Percentiles rank a stretch among this genome's conserved stretches.
Evolutionary conservation across 2,113 vertebrate species (phyloP).

Genomic region (Pteronura brasiliensis): DNA sequence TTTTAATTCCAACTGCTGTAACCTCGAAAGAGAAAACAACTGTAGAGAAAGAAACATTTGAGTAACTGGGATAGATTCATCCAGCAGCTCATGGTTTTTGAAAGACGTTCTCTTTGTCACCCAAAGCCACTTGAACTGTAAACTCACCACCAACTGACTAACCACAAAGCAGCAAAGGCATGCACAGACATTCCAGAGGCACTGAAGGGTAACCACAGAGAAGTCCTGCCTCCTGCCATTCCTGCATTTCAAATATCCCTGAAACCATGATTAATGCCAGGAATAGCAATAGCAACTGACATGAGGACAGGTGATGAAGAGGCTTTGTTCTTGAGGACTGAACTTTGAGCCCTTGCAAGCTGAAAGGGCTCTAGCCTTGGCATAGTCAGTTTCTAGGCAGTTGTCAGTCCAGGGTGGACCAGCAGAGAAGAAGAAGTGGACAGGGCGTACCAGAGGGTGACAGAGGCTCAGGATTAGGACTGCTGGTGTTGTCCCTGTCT

Average conservation of each 20-base stretch:
- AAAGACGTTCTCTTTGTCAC: slow-evolving; percentile 29
- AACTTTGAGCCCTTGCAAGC: not conserved
- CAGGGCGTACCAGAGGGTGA: not conserved
- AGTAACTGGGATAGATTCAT: not conserved
- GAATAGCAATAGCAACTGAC: slow-evolving; percentile 17
- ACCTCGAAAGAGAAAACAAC: slow-evolving; percentile 22
- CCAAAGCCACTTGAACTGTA: not conserved
- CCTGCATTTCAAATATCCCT: not conserved
- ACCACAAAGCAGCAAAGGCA: not conserved
- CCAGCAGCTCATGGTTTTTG: not conserved
- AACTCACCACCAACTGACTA: not conserved
- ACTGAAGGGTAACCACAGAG: not conserved
- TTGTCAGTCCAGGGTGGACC: not conserved
- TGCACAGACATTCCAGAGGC: slow-evolving; percentile 27
- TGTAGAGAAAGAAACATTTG: slow-evolving; percentile 4
- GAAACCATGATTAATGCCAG: not conserved
- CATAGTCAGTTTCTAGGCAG: not conserved
- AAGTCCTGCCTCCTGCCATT: not conserved
- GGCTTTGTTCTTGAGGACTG: not conserved
- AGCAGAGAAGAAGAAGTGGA: not conserved
- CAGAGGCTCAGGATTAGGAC: not conserved
- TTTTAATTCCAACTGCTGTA: not conserved
- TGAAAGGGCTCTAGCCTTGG: not conserved
- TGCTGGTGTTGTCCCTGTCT: not conserved
- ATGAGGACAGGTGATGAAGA: not conserved